A percentile compares a stretch with the other conserved stretches of the same genome.
Evolutionary conservation across 2,888 invertebrate species (phyloP).

Genomic region (Drosophila cognata): DNA sequence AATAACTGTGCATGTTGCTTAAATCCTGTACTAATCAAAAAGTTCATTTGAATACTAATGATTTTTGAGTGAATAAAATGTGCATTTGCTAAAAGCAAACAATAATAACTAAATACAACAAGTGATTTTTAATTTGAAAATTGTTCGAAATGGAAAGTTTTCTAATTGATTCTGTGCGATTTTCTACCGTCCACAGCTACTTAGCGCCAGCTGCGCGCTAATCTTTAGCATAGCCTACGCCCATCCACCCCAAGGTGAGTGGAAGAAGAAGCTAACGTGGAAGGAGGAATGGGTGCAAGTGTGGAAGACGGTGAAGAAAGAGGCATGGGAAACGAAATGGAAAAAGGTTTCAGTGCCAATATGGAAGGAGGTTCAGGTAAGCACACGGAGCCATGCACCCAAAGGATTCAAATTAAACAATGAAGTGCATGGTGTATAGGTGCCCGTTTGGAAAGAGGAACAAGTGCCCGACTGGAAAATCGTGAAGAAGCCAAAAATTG

Average conservation of each 20-base stretch:
- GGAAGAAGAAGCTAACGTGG: slow-evolving; percentile 94
- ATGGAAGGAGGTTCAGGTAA: slow-evolving; percentile 88
- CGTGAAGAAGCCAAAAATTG: slow-evolving; percentile 85
- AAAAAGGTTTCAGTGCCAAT: slow-evolving; percentile 90
- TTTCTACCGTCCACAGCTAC: slow-evolving; percentile 71
- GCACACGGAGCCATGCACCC: not conserved
- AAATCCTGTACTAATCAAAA: slow-evolving; percentile 17
- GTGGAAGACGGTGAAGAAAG: slow-evolving; percentile 91
- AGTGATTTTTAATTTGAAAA: slow-evolving; percentile 15
- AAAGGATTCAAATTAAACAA: not conserved
- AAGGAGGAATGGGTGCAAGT: slow-evolving; percentile 90
- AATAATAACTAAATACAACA: slow-evolving; percentile 6
- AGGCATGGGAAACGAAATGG: slow-evolving; percentile 91
- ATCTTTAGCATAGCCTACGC: slow-evolving; percentile 81
- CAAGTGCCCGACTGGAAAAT: slow-evolving; percentile 92
- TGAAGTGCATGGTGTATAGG: slow-evolving; percentile 84
- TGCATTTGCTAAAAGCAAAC: not conserved
- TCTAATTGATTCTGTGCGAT: slow-evolving; percentile 37
- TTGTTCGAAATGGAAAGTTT: slow-evolving; percentile 7
- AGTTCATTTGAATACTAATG: not conserved
- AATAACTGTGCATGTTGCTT: slow-evolving; percentile 13
- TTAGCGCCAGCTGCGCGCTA: slow-evolving; percentile 83
- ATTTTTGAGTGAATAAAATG: slow-evolving; percentile 6
- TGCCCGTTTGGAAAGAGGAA: slow-evolving; percentile 91
- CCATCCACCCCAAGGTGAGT: slow-evolving; percentile 88